Conservation (phyloP, 2,113 vertebrate species). For the Gadus macrocephalus region DNA sequence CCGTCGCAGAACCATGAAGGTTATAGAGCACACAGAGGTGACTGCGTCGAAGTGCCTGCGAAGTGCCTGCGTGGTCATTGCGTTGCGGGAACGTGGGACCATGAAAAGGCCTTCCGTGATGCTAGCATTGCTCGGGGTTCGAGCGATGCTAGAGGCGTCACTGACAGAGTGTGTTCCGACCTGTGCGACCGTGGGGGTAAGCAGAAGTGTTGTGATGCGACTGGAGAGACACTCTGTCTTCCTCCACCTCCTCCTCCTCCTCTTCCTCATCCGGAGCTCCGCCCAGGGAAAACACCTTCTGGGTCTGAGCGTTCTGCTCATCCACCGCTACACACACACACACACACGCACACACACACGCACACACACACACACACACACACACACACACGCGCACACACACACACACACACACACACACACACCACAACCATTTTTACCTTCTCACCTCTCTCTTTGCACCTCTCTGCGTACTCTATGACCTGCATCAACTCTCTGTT, state of each 20-base stretch:
- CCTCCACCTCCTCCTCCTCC: constrained; percentile 56
- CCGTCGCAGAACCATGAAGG: too few relatives aligned
- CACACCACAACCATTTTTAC: constrained; percentile 1
- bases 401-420: constrained; percentile 19
- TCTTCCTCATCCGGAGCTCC: constrained; percentile 66
- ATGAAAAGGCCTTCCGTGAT: too few relatives aligned
- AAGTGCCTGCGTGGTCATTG: too few relatives aligned
- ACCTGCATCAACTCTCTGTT: neutral
- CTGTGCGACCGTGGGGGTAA: constrained; percentile 1
- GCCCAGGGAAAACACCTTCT: constrained; percentile 75
- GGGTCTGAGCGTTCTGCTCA: constrained; percentile 94
- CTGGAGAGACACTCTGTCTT: constrained; percentile 69
- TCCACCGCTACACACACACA: constrained; percentile 80
- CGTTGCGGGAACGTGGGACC: too few relatives aligned
- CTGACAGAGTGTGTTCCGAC: too few relatives aligned
- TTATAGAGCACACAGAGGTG: too few relatives aligned
- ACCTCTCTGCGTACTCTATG: neutral
- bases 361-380: constrained; percentile 11
- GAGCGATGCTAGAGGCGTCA: too few relatives aligned
- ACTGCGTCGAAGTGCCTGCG: too few relatives aligned
- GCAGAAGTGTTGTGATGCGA: constrained; percentile 68
- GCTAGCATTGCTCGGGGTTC: too few relatives aligned
- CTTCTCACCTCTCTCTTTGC: neutral
- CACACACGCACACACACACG: neutral
- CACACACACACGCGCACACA: neutral